Conservation (phyloP, 2,797 vertebrate species). For the Moxostoma hubbsi region DNA sequence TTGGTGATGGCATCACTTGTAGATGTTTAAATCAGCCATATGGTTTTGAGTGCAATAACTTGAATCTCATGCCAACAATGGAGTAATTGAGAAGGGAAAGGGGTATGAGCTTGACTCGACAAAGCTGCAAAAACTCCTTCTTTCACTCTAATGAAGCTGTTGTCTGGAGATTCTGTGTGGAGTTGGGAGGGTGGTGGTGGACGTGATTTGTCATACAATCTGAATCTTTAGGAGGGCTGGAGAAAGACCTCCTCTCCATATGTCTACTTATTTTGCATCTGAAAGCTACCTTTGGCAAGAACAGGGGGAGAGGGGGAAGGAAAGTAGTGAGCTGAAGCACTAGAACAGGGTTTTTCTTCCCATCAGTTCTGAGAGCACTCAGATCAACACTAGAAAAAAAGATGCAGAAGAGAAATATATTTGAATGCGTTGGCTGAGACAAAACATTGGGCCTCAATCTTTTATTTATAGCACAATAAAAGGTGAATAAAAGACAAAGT, state of each 20-base stretch:
- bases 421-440: background rate
- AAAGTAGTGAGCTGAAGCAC: constrained; percentile 53
- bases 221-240: constrained; percentile 88
- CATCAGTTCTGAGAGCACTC: constrained; percentile 31
- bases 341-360: constrained; percentile 51
- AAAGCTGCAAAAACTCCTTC: constrained; percentile 80
- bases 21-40: constrained; percentile 77
- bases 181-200: constrained; percentile 67
- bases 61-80: constrained; percentile 83
- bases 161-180: constrained; percentile 76
- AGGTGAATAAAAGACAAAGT: background rate
- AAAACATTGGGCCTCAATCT: background rate
- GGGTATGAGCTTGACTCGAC: constrained; percentile 83
- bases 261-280: constrained; percentile 90
- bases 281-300: constrained; percentile 76
- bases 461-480: background rate
- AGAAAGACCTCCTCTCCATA: constrained; percentile 86
- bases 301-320: constrained; percentile 54
- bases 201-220: constrained; percentile 96
- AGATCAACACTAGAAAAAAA: constrained; percentile 37
- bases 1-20: constrained; percentile 59
- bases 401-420: constrained; percentile 5
- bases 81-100: constrained; percentile 79
- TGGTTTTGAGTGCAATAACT: constrained; percentile 84
- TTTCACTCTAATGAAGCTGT: constrained; percentile 94